These are phyloP conservation scores for Petrolisthes cinctipes DNA, from an alignment of 2,888 invertebrate genomes.

Conservation along the genomic window DNA sequence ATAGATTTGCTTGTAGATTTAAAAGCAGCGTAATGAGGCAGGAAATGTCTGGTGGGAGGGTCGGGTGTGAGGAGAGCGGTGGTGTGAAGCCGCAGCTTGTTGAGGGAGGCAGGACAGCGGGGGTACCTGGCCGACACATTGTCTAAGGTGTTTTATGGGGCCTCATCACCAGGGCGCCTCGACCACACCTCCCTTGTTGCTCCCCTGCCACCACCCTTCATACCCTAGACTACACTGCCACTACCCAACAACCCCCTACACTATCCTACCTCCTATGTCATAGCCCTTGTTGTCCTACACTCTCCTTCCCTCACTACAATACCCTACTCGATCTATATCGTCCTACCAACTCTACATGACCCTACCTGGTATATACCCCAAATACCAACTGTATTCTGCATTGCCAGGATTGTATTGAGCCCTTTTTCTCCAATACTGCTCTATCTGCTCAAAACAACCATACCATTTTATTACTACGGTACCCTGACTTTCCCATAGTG, in stretches of 20 bases:
- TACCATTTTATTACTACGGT: too few species aligned
- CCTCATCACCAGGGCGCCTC: constrained; percentile 17
- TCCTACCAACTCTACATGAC: too few species aligned
- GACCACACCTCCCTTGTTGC: background rate
- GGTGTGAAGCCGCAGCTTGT: constrained; percentile 44
- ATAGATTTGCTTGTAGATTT: background rate
- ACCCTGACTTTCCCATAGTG: too few species aligned
- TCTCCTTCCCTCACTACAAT: background rate
- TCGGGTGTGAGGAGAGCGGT: background rate
- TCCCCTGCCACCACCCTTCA: background rate
- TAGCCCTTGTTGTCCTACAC: background rate
- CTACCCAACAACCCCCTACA: background rate
- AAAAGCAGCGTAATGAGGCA: constrained; percentile 30
- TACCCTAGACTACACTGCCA: background rate
- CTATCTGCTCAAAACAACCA: too few species aligned
- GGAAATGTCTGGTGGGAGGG: constrained; percentile 18
- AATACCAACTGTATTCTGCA: too few species aligned
- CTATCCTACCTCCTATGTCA: background rate
- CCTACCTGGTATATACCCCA: too few species aligned
- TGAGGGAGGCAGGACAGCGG: constrained; percentile 23
- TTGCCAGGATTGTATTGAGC: too few species aligned
- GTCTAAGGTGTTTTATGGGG: constrained; percentile 55
- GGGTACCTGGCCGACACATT: constrained; percentile 46
- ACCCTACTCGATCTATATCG: background rate
- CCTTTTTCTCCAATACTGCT: too few species aligned